Base-by-base conservation (phyloP, 2,888 invertebrate genomes). In the Acanthosepion pharaonis region DNA sequence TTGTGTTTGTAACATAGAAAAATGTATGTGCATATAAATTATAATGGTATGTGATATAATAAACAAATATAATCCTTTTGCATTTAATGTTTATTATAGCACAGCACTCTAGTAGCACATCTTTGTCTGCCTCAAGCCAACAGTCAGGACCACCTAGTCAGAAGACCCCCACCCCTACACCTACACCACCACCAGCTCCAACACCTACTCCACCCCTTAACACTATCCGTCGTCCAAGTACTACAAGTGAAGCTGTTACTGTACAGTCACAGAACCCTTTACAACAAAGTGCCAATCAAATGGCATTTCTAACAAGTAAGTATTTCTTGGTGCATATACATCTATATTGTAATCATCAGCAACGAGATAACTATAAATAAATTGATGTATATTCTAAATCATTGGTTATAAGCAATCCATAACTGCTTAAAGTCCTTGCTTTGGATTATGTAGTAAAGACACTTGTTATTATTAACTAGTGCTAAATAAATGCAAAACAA, bases 171-270 rank as follows among this genome's bases (percentile, higher is more conserved):
- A 95, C 94, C 48, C 95, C 94, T 15, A 95, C 94, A 18, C 95
- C 95, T 53, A 95, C 92, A 48, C 94, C 94, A 33, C 94, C 96
- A 92, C 96, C 96, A 28, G 95, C 96, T 42, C 95, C 95, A 18
- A 95, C 96, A 59, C 95, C 96, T 49, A 96, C 95, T n/a, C 95
- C 95, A 53, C 95, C 95, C 28, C 94, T 96, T 20, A 94, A 94
- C 48, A 92, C 91, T 11, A 93, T 91, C 64, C 91, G 95, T 20
- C 94, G 96, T 48, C 48, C 95, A 28, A 93, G 93, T 93, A 95
- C 95, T 25, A 94, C 95, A 6, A 91, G 94, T 15, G 95, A 95
- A 92, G 91, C 95, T 5, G 55, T 94, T 94, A 59, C 95, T 55
- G 94, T 94, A n/a, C 94, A 42, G 55, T 64, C 94, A n/a, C 94